Conservation (phyloP, 1,140 invertebrate species). For the Araneus ventricosus region DNA sequence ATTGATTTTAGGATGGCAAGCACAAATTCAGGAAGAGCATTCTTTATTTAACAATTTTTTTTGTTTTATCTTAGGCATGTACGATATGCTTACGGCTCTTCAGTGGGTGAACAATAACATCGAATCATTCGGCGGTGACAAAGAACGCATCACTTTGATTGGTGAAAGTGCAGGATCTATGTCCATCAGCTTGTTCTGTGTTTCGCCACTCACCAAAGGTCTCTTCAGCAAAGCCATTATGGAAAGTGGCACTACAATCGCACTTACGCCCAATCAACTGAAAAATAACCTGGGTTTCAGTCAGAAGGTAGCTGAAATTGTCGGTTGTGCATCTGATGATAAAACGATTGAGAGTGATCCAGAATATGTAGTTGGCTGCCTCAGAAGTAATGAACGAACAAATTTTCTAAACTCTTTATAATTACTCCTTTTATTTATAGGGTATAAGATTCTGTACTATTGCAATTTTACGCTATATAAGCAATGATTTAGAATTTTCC, state of each 20-base stretch:
- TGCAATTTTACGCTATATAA: too few species aligned
- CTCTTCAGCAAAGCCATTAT: slow-evolving; percentile 80
- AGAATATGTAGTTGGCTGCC: background rate
- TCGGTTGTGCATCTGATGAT: background rate
- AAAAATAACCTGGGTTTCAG: background rate
- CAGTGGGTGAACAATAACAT: slow-evolving; percentile 77
- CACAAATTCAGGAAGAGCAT: too few species aligned
- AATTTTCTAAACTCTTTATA: too few species aligned
- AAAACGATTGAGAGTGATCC: background rate
- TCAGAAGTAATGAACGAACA: background rate
- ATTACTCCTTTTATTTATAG: too few species aligned
- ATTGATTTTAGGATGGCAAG: too few species aligned
- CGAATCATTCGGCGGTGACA: slow-evolving; percentile 76
- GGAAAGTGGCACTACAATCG: slow-evolving; percentile 65
- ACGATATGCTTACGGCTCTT: slow-evolving; percentile 75
- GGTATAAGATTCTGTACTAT: too few species aligned
- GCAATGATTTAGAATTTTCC: too few species aligned
- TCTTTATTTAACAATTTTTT: too few species aligned
- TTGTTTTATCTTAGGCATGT: slow-evolving; percentile 68
- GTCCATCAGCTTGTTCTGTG: slow-evolving; percentile 78
- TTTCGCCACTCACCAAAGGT: slow-evolving; percentile 77
- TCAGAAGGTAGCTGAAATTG: background rate
- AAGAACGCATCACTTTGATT: slow-evolving; percentile 81
- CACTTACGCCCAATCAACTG: background rate
- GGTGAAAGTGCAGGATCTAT: slow-evolving; percentile 81